Evolutionary conservation across 2,888 invertebrate species (phyloP).

Genomic region (Hymenopus coronatus): DNA sequence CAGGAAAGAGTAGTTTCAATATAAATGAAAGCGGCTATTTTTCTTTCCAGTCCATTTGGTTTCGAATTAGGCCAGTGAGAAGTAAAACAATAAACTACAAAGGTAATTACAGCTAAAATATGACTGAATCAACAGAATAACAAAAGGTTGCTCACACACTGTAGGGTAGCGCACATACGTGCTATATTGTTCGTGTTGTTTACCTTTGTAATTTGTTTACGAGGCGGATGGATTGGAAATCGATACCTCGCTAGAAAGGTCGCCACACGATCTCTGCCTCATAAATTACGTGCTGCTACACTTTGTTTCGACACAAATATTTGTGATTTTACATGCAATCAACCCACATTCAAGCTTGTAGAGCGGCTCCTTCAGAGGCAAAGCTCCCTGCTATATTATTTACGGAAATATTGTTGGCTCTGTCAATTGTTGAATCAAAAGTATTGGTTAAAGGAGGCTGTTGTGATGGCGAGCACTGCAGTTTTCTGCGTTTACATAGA

Average conservation of each 20-base stretch:
- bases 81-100: not conserved
- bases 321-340: not conserved
- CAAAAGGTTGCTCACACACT: not conserved
- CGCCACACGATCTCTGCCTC: not conserved
- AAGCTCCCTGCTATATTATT: not conserved
- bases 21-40: too few species aligned
- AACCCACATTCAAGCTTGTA: not conserved
- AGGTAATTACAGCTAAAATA: not conserved
- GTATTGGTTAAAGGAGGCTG: too few species aligned
- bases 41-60: too few species aligned
- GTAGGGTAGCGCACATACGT: not conserved
- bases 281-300: not conserved
- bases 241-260: not conserved
- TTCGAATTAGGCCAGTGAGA: too few species aligned
- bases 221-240: not conserved
- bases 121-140: not conserved
- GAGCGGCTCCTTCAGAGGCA: not conserved
- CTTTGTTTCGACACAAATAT: not conserved
- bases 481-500: too few species aligned
- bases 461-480: too few species aligned
- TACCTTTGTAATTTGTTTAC: not conserved
- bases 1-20: too few species aligned
- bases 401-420: not conserved
- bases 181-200: not conserved
- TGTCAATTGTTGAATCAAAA: not conserved